Percentiles rank a stretch among this genome's conserved stretches.
These are phyloP conservation scores for Thamnaconus septentrionalis DNA, from an alignment of 2,113 vertebrate species.

Conservation along the genomic window DNA sequence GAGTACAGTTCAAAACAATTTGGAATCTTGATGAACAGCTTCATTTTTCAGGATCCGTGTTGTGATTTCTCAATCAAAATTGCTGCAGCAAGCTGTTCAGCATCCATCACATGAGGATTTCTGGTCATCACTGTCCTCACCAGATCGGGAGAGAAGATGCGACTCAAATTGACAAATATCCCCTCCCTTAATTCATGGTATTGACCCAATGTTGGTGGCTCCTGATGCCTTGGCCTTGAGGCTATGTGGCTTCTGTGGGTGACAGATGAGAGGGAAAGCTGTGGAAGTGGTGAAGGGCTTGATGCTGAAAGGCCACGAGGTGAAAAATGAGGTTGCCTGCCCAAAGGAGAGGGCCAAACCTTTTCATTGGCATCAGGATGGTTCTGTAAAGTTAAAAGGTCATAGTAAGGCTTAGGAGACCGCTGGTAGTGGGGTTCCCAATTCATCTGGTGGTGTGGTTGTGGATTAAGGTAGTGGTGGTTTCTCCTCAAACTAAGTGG, in stretches of 20 bases:
- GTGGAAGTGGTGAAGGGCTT: slow-evolving; percentile 48
- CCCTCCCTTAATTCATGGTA: slow-evolving; percentile 87
- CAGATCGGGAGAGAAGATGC: slow-evolving; percentile 91
- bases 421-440: slow-evolving; percentile 84
- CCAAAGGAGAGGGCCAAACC: slow-evolving; percentile 78
- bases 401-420: slow-evolving; percentile 80
- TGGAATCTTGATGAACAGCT: neutral
- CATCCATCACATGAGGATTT: slow-evolving; percentile 88
- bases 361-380: slow-evolving; percentile 83
- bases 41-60: slow-evolving; percentile 78
- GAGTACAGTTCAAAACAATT: neutral
- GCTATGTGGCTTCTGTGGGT: slow-evolving; percentile 29
- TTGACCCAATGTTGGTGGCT: slow-evolving; percentile 67
- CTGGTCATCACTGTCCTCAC: slow-evolving; percentile 91
- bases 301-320: slow-evolving; percentile 56
- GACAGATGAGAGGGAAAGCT: slow-evolving; percentile 59
- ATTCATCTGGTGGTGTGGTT: slow-evolving; percentile 72
- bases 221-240: slow-evolving; percentile 56
- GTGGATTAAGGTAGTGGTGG: slow-evolving; percentile 68
- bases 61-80: slow-evolving; percentile 92
- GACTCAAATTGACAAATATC: slow-evolving; percentile 89
- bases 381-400: slow-evolving; percentile 85
- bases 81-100: slow-evolving; percentile 93
- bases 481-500: slow-evolving; percentile 75
- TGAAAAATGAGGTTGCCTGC: slow-evolving; percentile 33